Evolutionary conservation across 2,797 vertebrate species (phyloP).

Genomic region (Chaunax sp.): DNA sequence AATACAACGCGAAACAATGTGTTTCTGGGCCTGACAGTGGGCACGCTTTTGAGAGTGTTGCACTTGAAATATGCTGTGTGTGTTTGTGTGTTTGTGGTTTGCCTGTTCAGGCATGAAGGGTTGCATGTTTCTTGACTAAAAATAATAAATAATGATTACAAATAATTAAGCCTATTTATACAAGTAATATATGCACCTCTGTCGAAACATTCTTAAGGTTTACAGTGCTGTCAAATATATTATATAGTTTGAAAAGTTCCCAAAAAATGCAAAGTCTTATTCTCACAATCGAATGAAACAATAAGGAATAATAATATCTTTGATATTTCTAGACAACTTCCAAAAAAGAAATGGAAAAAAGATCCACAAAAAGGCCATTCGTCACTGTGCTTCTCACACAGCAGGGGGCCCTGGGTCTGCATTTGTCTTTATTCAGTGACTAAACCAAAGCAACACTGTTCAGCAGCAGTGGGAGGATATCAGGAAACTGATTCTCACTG

Average conservation of each 20-base stretch:
- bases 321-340: background rate
- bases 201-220: too few relatives aligned
- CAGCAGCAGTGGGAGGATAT: constrained; percentile 5
- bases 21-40: background rate
- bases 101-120: background rate
- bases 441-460: constrained; percentile 14
- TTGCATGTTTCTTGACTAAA: background rate
- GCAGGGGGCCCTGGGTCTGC: background rate
- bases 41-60: background rate
- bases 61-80: background rate
- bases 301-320: too few relatives aligned
- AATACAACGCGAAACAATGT: constrained; percentile 4
- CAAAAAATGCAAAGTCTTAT: background rate
- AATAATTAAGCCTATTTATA: too few relatives aligned
- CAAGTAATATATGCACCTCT: too few relatives aligned
- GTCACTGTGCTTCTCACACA: constrained; percentile 1
- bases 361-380: background rate
- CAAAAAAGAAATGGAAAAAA: background rate
- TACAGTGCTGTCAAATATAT: too few relatives aligned
- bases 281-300: background rate
- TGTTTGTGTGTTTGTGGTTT: too few relatives aligned
- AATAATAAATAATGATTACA: too few relatives aligned
- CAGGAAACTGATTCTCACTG: constrained; percentile 57
- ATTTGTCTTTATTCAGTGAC: constrained; percentile 15
- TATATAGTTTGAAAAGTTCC: too few relatives aligned